Evolutionary conservation across 2,888 invertebrate genomes (phyloP).

Genomic region (Hyppa rectilinea): DNA sequence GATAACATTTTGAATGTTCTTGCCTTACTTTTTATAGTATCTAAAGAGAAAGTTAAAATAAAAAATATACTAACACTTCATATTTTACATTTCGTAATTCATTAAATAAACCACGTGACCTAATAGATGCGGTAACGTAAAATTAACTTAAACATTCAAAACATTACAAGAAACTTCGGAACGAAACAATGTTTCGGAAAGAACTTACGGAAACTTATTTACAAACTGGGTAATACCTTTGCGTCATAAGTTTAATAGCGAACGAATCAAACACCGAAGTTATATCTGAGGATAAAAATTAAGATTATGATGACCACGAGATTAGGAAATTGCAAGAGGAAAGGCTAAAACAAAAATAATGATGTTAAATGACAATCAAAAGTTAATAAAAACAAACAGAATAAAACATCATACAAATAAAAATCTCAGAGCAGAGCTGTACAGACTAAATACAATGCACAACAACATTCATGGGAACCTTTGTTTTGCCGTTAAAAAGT

Average conservation of each 20-base stretch:
- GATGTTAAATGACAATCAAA: neutral
- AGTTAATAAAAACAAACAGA: conserved; percentile 19
- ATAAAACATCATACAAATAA: conserved; percentile 4
- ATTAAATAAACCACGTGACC: conserved; percentile 7
- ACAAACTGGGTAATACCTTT: conserved; percentile 45
- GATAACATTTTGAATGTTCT: neutral
- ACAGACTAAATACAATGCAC: conserved; percentile 49
- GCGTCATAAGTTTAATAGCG: conserved; percentile 46
- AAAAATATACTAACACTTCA: neutral
- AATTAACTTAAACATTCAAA: conserved; percentile 44
- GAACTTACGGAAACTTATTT: conserved; percentile 52
- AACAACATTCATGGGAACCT: conserved; percentile 51
- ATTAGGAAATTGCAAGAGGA: neutral
- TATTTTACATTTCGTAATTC: neutral
- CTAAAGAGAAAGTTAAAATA: neutral
- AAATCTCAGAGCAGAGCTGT: conserved; percentile 14
- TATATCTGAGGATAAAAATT: conserved; percentile 16
- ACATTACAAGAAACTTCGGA: conserved; percentile 45
- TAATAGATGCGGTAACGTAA: conserved; percentile 11
- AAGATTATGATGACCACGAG: conserved; percentile 6
- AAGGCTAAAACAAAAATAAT: neutral
- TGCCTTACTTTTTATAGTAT: neutral
- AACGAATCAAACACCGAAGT: neutral
- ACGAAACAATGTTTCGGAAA: conserved; percentile 39
- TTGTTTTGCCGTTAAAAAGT: conserved; percentile 58